Evolutionary conservation across 2,888 invertebrate genomes (phyloP).

Genomic region (Capitulum mitella): DNA sequence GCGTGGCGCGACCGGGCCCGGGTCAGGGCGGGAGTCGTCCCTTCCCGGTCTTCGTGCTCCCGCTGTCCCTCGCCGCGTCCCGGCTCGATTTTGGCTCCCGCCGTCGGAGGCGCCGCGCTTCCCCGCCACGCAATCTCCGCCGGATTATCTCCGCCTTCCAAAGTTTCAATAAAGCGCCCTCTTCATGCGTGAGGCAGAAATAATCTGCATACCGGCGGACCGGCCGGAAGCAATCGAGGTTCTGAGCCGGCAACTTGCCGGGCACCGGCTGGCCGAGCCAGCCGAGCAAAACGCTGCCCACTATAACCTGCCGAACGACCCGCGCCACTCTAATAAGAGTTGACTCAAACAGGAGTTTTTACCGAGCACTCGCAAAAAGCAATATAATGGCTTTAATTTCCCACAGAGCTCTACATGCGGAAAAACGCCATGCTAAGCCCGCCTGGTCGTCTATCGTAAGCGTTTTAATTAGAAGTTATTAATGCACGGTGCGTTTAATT

Average conservation of each 20-base stretch:
- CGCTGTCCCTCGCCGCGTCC: too few relatives aligned
- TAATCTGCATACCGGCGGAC: not conserved
- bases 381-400: constrained; percentile 14
- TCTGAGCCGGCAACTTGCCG: too few relatives aligned
- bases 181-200: constrained; percentile 14
- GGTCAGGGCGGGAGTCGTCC: too few relatives aligned
- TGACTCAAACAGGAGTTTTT: not conserved
- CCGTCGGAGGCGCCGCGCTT: not conserved
- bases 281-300: too few relatives aligned
- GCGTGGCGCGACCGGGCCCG: too few relatives aligned
- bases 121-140: not conserved
- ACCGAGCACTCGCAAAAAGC: not conserved
- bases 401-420: not conserved
- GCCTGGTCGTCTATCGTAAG: not conserved
- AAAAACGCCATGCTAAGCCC: not conserved
- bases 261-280: too few relatives aligned
- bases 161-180: not conserved
- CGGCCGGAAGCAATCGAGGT: not conserved
- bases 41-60: too few relatives aligned
- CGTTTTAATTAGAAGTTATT: constrained; percentile 6
- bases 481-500: not conserved
- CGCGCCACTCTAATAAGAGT: not conserved
- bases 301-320: too few relatives aligned
- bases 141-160: not conserved
- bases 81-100: too few relatives aligned